Evolutionary conservation across 2,888 invertebrate genomes (phyloP).

Genomic region (Bellardia pandia): DNA sequence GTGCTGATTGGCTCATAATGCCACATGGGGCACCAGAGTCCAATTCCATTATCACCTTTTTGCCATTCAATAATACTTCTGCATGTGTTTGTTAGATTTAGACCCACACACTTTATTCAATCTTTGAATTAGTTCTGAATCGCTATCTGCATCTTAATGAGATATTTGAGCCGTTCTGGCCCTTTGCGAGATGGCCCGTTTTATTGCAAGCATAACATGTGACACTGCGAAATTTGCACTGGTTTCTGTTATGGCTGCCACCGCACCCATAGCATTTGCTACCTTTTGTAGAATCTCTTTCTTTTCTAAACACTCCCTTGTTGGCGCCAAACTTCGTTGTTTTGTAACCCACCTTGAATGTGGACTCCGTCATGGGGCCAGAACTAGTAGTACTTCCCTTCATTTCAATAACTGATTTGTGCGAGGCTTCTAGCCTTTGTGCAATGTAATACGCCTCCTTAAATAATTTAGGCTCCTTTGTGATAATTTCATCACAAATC

Average conservation of each 20-base stretch:
- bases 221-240: constrained; percentile 41
- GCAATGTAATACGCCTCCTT: constrained; percentile 12
- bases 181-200: constrained; percentile 31
- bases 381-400: not conserved
- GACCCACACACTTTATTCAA: constrained; percentile 6
- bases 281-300: not conserved
- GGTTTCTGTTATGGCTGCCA: constrained; percentile 1
- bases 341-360: no score
- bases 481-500: constrained; percentile 68
- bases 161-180: constrained; percentile 24
- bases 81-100: not conserved
- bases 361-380: not conserved
- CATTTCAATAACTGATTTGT: constrained; percentile 27
- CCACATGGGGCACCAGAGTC: constrained; percentile 61
- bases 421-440: constrained; percentile 21
- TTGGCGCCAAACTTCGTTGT: not conserved
- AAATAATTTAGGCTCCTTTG: constrained; percentile 49
- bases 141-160: not conserved
- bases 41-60: constrained; percentile 32
- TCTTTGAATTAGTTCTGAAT: not conserved
- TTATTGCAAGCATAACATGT: constrained; percentile 42
- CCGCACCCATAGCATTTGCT: constrained; percentile 37
- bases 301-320: not conserved
- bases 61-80: constrained; percentile 37
- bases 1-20: constrained; percentile 43